Evolutionary conservation across 2,797 vertebrate genomes (phyloP).

Genomic region (Pangasius krempfi): DNA sequence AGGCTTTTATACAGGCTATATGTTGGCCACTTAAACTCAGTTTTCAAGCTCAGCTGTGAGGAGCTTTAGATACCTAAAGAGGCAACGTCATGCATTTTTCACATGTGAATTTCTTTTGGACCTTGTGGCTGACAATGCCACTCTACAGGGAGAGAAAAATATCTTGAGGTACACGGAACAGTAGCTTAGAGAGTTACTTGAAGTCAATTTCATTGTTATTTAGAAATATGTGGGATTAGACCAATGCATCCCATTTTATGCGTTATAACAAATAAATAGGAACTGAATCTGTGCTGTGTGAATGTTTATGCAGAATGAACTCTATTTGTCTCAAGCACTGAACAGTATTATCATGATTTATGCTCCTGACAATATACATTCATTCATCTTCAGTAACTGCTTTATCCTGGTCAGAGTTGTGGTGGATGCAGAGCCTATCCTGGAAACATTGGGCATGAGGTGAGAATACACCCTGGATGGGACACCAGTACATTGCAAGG

Average conservation of each 20-base stretch:
- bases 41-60: neutral
- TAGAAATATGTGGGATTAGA: neutral
- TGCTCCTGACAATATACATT: neutral
- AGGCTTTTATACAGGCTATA: neutral
- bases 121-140: neutral
- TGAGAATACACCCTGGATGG: neutral
- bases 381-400: neutral
- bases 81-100: neutral
- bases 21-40: neutral
- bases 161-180: neutral
- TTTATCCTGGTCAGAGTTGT: neutral
- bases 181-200: neutral
- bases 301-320: neutral
- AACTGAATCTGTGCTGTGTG: neutral
- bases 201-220: neutral
- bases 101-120: neutral
- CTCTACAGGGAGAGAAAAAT: neutral
- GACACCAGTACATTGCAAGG: neutral
- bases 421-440: neutral
- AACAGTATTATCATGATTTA: conserved; percentile 2
- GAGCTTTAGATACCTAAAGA: neutral
- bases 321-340: neutral
- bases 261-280: too few relatives aligned
- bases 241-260: neutral
- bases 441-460: neutral